Evolutionary conservation across 2,888 invertebrate genomes (phyloP), one percentile per base, ranked within the genome.

Genomic region (Brachylomia viminalis): DNA sequence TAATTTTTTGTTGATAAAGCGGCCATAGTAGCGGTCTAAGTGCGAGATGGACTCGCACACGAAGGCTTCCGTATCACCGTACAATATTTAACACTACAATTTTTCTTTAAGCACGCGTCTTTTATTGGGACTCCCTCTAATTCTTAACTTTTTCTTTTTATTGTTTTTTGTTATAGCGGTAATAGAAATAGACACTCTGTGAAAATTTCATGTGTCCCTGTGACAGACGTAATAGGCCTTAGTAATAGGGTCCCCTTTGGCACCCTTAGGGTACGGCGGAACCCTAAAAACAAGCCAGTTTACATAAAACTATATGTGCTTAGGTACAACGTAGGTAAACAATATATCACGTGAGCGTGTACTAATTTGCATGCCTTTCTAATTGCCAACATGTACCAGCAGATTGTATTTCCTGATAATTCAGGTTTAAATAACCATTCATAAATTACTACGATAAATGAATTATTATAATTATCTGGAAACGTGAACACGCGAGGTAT

Each of bases 381-480:
- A 84, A 83, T 86, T 77, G 75, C 45, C 47, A 67, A 77, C 81
- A 77, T 68, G 75, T 59, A 68, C 20, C 33, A 33, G 33, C 72
- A 49, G 79, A 86, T 84, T 73, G 75, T 75, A 77, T 71, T 73
- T 69, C 33, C 71, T 59, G 86, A 86, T 84, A 84, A 71, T 72
- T 76, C 49, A n/a, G 49, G 66, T 75, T 80, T 70, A 72, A 74
- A 86, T 74, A 84, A 86, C 64, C 71, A 65, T 56, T 62, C 78
- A 86, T 78, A 81, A 77, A 64, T 80, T 72, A 81, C 67, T 52
- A 27, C 56, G 20, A 62, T 80, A 71, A 83, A 83, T 86, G 54
- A 75, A 75, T 83, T 62, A 85, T 78, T 81, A 33, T 47, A n/a
- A n/a, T n/a, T n/a, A 71, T 62, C 56, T 66, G 54, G 56, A 54